These are phyloP conservation scores for Cranoglanis bouderius DNA, from an alignment of 2,113 vertebrate species.

Conservation along the genomic window DNA sequence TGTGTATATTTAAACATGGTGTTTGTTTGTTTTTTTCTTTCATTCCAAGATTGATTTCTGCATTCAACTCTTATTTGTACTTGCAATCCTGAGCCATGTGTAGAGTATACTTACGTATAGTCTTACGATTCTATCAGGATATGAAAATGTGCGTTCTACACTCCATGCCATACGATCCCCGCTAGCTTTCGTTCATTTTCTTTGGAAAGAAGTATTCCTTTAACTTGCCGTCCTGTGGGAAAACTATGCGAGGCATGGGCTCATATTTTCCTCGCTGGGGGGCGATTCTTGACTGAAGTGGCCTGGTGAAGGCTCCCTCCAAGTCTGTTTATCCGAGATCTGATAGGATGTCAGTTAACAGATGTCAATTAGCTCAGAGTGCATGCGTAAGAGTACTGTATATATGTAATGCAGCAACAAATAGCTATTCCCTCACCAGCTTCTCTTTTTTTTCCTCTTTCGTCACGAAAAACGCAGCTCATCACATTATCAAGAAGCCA, in stretches of 20 bases:
- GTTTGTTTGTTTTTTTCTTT: neutral
- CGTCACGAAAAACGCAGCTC: neutral
- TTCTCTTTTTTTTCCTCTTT: neutral
- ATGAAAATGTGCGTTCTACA: neutral
- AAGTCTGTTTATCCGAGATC: slow-evolving; percentile 35
- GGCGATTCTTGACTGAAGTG: slow-evolving; percentile 44
- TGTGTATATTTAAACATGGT: neutral
- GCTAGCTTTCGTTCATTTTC: neutral
- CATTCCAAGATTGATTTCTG: neutral
- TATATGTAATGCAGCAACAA: neutral
- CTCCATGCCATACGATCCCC: neutral
- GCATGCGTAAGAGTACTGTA: slow-evolving; percentile 30
- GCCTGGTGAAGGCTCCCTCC: slow-evolving; percentile 30
- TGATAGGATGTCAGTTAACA: slow-evolving; percentile 54
- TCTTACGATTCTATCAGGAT: neutral
- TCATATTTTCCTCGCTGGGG: slow-evolving; percentile 12
- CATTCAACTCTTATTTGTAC: too few relatives aligned
- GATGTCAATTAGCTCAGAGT: slow-evolving; percentile 53
- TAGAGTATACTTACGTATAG: neutral
- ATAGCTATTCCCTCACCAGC: neutral
- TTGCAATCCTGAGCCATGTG: neutral
- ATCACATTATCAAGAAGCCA: neutral
- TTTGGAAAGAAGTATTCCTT: neutral
- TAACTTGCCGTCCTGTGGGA: slow-evolving; percentile 25
- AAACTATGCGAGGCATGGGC: slow-evolving; percentile 5